Conservation (phyloP, 2,797 vertebrate genomes). For the Xenops minutus region DNA sequence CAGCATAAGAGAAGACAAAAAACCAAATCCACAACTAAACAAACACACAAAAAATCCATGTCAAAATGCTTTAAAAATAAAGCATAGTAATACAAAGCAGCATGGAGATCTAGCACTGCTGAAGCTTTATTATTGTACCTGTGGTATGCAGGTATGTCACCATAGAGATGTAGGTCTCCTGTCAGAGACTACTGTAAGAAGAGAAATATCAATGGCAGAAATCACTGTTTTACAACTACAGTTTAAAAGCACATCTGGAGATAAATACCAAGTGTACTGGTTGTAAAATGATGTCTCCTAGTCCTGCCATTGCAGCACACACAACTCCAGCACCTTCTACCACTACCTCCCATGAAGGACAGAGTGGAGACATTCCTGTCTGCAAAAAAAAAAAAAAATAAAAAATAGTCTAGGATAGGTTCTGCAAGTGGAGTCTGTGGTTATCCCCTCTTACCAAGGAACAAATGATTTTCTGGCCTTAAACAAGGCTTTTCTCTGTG, state of each 20-base stretch:
- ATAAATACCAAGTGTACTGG: background rate
- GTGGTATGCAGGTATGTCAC: background rate
- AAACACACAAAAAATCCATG: background rate
- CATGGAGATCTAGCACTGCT: background rate
- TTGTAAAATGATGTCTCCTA: background rate
- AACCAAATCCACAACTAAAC: background rate
- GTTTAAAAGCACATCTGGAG: background rate
- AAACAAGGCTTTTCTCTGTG: background rate
- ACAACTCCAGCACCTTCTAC: background rate
- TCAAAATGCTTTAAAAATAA: background rate
- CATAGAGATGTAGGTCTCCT: background rate
- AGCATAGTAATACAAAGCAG: background rate
- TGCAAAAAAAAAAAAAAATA: background rate
- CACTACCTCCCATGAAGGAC: background rate
- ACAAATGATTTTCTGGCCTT: background rate
- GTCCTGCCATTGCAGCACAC: background rate
- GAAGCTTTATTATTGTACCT: background rate
- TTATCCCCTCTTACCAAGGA: background rate
- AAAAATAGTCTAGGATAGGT: background rate
- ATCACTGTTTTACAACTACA: background rate
- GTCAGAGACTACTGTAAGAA: background rate
- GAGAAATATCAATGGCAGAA: background rate
- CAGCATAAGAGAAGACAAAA: background rate
- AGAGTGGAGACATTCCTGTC: background rate
- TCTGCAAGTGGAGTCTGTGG: background rate